Percentiles rank a stretch among this genome's conserved stretches.
Evolutionary conservation across 2,888 invertebrate species (phyloP).

Genomic region (Limulus polyphemus): DNA sequence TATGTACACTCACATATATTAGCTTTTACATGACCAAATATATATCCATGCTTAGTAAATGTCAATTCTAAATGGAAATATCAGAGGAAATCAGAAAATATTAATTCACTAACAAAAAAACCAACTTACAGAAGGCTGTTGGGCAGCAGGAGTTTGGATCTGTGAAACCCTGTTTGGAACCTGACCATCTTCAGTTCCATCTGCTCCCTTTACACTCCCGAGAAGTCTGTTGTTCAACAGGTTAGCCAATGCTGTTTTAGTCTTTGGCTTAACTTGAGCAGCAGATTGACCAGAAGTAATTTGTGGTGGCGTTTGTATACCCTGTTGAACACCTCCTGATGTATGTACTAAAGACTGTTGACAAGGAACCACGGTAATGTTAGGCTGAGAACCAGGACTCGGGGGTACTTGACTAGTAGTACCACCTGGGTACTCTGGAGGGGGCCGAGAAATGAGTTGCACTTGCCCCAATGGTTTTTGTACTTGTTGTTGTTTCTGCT

Average conservation of each 20-base stretch:
- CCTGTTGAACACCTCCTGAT: neutral
- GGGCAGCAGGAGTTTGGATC: neutral
- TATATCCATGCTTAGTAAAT: too few relatives aligned
- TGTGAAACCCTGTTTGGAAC: too few relatives aligned
- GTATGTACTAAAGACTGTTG: neutral
- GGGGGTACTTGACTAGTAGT: neutral
- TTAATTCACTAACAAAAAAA: too few relatives aligned
- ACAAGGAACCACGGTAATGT: neutral
- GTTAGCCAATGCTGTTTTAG: conserved; percentile 88
- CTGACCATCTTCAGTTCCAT: neutral
- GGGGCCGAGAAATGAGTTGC: conserved; percentile 5
- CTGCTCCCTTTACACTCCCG: conserved; percentile 28
- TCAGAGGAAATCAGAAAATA: too few relatives aligned
- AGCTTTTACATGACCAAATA: too few relatives aligned
- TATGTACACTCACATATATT: too few relatives aligned
- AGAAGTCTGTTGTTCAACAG: conserved; percentile 74
- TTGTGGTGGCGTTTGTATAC: conserved; percentile 14
- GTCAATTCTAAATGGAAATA: too few relatives aligned
- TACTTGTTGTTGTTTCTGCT: conserved; percentile 44
- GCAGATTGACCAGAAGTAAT: neutral
- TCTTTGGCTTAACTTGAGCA: conserved; percentile 47
- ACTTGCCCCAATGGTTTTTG: conserved; percentile 9
- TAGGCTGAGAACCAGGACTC: neutral
- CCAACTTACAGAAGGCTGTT: neutral
- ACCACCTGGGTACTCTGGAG: neutral